A percentile compares a stretch with the other conserved stretches of the same genome.
Conservation (phyloP, 2,113 vertebrate genomes). For the Nyctereutes procyonoides region DNA sequence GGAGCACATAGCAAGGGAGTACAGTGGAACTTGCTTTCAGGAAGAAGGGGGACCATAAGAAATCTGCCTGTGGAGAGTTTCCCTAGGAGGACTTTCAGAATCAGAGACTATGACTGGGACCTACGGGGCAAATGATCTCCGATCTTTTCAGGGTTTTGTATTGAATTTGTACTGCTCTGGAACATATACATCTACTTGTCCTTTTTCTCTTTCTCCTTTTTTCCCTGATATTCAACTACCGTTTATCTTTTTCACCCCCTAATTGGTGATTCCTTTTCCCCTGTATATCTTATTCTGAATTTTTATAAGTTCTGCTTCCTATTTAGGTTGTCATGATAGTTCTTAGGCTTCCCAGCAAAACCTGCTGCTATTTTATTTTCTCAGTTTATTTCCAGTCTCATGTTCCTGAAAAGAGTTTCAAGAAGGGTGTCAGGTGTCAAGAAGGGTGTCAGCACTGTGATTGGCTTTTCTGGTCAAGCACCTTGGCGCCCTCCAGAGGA, state of each 20-base stretch:
- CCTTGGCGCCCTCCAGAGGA: neutral
- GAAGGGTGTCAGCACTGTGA: too few relatives aligned
- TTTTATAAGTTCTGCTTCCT: neutral
- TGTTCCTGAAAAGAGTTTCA: neutral
- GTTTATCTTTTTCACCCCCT: neutral
- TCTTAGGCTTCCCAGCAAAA: neutral
- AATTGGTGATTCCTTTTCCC: neutral
- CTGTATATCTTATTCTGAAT: neutral
- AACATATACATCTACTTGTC: neutral
- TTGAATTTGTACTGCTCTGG: neutral
- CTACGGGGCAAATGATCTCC: neutral
- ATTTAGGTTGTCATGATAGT: neutral
- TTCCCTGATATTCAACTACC: neutral
- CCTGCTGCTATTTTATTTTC: neutral
- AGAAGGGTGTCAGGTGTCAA: neutral
- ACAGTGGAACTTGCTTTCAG: neutral
- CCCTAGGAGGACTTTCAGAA: neutral
- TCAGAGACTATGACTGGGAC: rapidly evolving
- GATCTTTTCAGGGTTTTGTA: neutral
- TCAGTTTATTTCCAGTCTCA: neutral
- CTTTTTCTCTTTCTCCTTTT: neutral
- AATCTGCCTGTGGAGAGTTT: rapidly evolving
- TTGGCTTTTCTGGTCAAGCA: neutral
- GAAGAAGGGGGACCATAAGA: neutral
- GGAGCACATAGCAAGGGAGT: neutral